phyloP scores from a whole-genome alignment of 2,797 vertebrate species.

The Falco columbarius region DNA sequence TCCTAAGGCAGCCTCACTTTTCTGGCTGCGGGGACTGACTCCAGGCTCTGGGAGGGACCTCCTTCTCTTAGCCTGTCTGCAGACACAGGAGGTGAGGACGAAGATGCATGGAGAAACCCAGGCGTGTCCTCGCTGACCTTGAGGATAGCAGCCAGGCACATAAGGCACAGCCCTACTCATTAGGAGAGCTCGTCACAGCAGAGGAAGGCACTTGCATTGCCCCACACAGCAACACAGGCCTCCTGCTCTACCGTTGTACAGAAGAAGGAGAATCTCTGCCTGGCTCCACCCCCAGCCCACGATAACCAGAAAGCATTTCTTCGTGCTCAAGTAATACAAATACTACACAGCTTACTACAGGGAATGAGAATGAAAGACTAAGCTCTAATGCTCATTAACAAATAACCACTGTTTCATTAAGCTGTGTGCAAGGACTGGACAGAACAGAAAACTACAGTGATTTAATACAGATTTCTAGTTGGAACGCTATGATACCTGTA shows the following conservation, averaged over 20 bases:
- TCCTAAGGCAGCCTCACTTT: not conserved
- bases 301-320: not conserved
- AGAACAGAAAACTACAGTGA: slow-evolving; percentile 84
- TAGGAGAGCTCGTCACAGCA: not conserved
- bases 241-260: not conserved
- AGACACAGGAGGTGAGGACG: not conserved
- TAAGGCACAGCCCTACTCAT: not conserved
- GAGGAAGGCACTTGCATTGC: not conserved
- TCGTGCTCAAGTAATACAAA: not conserved
- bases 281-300: not conserved
- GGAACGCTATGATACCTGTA: slow-evolving; percentile 87
- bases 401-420: slow-evolving; percentile 68
- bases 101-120: not conserved
- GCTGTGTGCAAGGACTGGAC: slow-evolving; percentile 78
- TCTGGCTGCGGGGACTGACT: not conserved
- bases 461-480: slow-evolving; percentile 89
- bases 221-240: not conserved
- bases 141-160: not conserved
- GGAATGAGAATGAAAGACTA: slow-evolving; percentile 6
- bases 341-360: not conserved
- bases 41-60: not conserved
- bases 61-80: not conserved
- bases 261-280: not conserved
- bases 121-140: not conserved
- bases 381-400: slow-evolving; percentile 52